A percentile compares a stretch with the other conserved stretches of the same genome.
Evolutionary conservation across 2,888 invertebrate genomes (phyloP).

Genomic region (Psococerastis gibbosa): DNA sequence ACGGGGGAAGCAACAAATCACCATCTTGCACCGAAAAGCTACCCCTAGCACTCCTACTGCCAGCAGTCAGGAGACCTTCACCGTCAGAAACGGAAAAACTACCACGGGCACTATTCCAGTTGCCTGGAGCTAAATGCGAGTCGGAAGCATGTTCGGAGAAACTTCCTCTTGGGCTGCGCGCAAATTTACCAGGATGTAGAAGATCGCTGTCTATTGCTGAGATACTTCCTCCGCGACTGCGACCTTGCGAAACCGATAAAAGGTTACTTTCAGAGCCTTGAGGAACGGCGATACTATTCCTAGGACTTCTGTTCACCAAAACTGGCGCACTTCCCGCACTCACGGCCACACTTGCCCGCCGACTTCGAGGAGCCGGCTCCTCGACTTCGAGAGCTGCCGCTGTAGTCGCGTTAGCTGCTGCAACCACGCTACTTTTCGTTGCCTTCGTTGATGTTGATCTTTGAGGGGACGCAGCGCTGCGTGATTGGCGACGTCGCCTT

Average conservation of each 20-base stretch:
- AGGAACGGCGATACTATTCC: slow-evolving; percentile 2
- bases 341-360: slow-evolving; percentile 20
- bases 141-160: slow-evolving; percentile 6
- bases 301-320: slow-evolving; percentile 26
- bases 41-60: slow-evolving; percentile 2
- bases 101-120: slow-evolving; percentile 4
- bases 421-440: slow-evolving; percentile 25
- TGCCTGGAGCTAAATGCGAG: neutral
- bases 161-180: slow-evolving; percentile 5
- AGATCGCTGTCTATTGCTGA: slow-evolving; percentile 1
- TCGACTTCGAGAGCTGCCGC: slow-evolving; percentile 22
- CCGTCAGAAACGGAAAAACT: slow-evolving; percentile 7
- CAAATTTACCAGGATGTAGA: slow-evolving; percentile 1
- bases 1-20: neutral
- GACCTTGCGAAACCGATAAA: neutral
- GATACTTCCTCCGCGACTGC: slow-evolving; percentile 1
- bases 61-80: neutral
- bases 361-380: slow-evolving; percentile 26
- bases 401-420: slow-evolving; percentile 21
- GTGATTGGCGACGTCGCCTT: slow-evolving; percentile 42
- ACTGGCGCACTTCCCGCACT: slow-evolving; percentile 20
- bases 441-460: slow-evolving; percentile 19
- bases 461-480: slow-evolving; percentile 44
- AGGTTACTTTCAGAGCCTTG: slow-evolving; percentile 3
- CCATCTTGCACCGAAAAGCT: slow-evolving; percentile 5